Evolutionary conservation across 2,888 invertebrate species (phyloP).

Genomic region (Cremastinae sp.): DNA sequence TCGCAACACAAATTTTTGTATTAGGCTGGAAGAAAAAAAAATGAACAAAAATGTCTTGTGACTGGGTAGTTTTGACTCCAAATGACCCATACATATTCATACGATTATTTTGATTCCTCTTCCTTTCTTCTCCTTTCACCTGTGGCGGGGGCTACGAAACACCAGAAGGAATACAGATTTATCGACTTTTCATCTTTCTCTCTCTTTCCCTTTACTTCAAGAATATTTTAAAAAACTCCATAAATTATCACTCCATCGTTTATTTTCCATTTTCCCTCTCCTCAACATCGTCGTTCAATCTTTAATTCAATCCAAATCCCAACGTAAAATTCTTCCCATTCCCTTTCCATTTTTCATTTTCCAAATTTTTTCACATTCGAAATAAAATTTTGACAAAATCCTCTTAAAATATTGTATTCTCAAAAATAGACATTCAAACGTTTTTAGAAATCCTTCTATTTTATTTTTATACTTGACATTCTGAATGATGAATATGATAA

Average conservation of each 20-base stretch:
- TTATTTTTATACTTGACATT: too few relatives aligned
- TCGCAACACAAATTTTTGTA: too few relatives aligned
- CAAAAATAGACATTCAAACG: too few relatives aligned
- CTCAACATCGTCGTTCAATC: neutral
- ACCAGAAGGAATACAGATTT: conserved; percentile 33
- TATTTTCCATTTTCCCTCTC: conserved; percentile 16
- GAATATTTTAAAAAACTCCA: conserved; percentile 19
- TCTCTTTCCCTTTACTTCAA: neutral
- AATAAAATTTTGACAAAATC: too few relatives aligned
- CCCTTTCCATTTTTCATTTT: neutral
- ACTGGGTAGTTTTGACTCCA: neutral
- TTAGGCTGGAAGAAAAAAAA: conserved; percentile 8
- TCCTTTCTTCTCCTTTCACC: conserved; percentile 59
- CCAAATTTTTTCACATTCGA: neutral
- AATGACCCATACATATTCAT: conserved; percentile 33
- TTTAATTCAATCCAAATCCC: conserved; percentile 5
- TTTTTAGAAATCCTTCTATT: too few relatives aligned
- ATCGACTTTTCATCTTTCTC: conserved; percentile 20
- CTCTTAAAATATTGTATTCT: too few relatives aligned
- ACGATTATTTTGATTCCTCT: conserved; percentile 53
- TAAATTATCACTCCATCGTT: conserved; percentile 14
- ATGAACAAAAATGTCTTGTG: neutral
- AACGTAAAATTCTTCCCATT: neutral
- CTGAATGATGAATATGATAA: too few relatives aligned
- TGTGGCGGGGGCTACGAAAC: conserved; percentile 40